These are phyloP conservation scores for Trimorus sp. DNA, from an alignment of 2,888 invertebrate species.

Conservation along the genomic window DNA sequence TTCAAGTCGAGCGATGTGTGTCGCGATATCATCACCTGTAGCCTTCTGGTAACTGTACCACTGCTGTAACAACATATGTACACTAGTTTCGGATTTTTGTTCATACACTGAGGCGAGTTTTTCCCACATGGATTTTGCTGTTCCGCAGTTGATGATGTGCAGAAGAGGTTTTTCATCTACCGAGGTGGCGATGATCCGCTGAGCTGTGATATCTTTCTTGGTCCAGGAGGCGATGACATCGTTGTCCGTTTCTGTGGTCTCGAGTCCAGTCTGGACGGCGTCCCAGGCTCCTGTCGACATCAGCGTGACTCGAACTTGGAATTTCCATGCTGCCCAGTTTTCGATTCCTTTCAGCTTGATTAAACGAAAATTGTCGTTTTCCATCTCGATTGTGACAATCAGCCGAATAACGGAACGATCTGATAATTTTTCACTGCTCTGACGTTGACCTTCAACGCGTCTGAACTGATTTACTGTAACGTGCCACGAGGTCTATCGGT, in stretches of 20 bases:
- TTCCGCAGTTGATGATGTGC: slow-evolving; percentile 70
- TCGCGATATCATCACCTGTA: slow-evolving; percentile 58
- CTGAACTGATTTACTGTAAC: neutral
- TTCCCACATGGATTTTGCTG: slow-evolving; percentile 72
- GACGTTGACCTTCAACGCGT: too few species aligned
- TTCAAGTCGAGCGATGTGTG: slow-evolving; percentile 67
- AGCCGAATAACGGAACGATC: too few species aligned
- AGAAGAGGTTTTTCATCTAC: slow-evolving; percentile 64
- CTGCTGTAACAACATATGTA: slow-evolving; percentile 65
- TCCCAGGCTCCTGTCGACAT: slow-evolving; percentile 33
- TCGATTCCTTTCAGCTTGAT: slow-evolving; percentile 25
- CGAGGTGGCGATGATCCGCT: slow-evolving; percentile 53
- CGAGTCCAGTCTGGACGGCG: neutral
- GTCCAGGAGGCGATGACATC: neutral
- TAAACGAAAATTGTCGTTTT: neutral
- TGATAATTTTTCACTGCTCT: neutral
- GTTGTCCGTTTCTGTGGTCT: too few species aligned
- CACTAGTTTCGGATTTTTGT: slow-evolving; percentile 70
- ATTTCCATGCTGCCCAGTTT: slow-evolving; percentile 56
- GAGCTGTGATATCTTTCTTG: neutral
- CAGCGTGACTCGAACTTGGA: slow-evolving; percentile 41
- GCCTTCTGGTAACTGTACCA: slow-evolving; percentile 65
- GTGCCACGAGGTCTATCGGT: neutral
- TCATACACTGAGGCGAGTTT: slow-evolving; percentile 71
- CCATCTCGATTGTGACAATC: slow-evolving; percentile 9